Evolutionary conservation across 2,797 vertebrate species (phyloP).

Genomic region (Gambelia wislizenii): DNA sequence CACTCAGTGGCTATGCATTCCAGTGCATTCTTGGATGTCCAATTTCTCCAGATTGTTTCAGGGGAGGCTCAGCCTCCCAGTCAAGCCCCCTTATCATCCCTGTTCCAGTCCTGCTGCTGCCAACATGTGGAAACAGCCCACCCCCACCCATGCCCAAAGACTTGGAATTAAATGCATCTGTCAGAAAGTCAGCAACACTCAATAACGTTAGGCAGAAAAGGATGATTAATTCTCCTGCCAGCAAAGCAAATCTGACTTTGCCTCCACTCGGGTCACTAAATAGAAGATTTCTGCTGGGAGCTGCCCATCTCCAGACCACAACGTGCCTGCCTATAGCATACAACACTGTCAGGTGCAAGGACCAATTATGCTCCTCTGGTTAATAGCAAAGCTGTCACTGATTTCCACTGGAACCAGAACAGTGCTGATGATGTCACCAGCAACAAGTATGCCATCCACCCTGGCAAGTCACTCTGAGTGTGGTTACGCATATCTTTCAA

Average conservation of each 20-base stretch:
- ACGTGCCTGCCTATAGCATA: neutral
- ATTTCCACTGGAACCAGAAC: constrained; percentile 30
- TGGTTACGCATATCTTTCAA: constrained; percentile 36
- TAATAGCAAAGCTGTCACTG: constrained; percentile 8
- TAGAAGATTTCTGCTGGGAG: constrained; percentile 11
- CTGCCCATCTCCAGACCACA: neutral
- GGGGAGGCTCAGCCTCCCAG: no score
- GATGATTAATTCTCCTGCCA: neutral
- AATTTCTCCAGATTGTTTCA: no score
- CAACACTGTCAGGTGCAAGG: neutral
- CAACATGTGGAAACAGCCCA: no score
- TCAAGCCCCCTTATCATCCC: no score
- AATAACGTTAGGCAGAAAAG: neutral
- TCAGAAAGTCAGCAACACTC: neutral
- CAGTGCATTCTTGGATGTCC: no score
- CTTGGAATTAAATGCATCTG: neutral
- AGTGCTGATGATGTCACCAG: constrained; percentile 35
- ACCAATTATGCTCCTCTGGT: neutral
- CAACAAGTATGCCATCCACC: constrained; percentile 18
- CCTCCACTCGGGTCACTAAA: neutral
- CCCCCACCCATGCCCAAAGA: no score
- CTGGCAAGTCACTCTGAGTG: constrained; percentile 25
- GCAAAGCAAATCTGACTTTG: neutral
- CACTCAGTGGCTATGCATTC: no score
- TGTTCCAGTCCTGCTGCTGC: no score